These are phyloP conservation scores for Sminthopsis crassicaudata DNA, from an alignment of 2,113 vertebrate genomes.

Conservation along the genomic window DNA sequence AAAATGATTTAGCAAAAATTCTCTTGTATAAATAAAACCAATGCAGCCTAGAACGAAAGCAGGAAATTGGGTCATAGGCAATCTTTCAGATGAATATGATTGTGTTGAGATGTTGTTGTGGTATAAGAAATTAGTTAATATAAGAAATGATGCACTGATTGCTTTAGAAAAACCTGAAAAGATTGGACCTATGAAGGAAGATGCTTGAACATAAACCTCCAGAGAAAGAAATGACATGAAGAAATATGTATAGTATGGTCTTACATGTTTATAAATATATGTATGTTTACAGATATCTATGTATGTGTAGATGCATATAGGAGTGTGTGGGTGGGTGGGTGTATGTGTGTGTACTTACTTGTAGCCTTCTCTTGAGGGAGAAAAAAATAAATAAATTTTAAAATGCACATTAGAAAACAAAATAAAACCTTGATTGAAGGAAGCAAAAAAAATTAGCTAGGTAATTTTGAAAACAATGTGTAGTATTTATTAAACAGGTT, in stretches of 20 bases:
- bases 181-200: no score
- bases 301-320: no score
- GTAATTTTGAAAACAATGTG: not conserved
- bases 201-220: no score
- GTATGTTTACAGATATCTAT: no score
- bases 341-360: not conserved
- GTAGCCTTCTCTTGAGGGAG: not conserved
- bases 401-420: not conserved
- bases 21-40: not conserved
- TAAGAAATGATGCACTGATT: no score
- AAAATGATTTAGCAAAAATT: not conserved
- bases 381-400: not conserved
- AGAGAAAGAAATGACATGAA: no score
- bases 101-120: no score
- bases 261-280: no score
- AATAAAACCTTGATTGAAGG: not conserved
- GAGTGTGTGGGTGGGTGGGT: no score
- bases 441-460: not conserved
- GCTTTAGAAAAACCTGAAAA: no score
- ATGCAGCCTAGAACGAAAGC: not conserved
- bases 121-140: no score
- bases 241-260: no score
- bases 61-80: not conserved
- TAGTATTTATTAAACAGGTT: not conserved
- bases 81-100: not conserved